Base-by-base conservation (phyloP, 2,113 vertebrate genomes). In the Sterrhoptilus dennistouni region DNA sequence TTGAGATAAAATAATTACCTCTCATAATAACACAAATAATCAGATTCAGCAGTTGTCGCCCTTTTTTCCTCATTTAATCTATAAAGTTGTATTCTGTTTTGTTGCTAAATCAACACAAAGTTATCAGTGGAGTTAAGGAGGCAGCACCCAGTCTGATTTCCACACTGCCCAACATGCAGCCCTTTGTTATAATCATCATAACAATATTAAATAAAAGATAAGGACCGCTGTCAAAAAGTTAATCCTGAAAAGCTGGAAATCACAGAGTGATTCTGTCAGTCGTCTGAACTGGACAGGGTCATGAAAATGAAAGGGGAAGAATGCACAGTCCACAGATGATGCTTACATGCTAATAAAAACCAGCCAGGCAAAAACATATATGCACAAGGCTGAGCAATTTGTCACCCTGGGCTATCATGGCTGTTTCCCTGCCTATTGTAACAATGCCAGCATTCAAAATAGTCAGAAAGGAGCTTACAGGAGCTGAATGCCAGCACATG, bases 391-490 rank as follows among this genome's bases (percentile, higher is more conserved):
- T 87, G 83, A 96, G 89, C 95, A 96, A 96, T 97, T 97, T 96
- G 94, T 97, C 96, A 96, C 95, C 95, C 93, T 94, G 95, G 93
- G 94, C 94, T 97, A 96, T 93, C 96, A 95, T 95, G 94, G 90
- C 95, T 96, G 93, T 90, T 97, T 92, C 93, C 93, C 81, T 97
- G 96, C 95, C 95, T 95, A 90, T 91, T 96, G 93, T 96, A 97
- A 96, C 94, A 97, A 96, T 95, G 97, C 95, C 97, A 96, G 84
- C 83, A 92, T 94, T 97, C 96, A 97, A 96, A 97, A 97, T 96
- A 96, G 95, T 97, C 95, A 95, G 70, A 96, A 96, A 97, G 90
- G 94, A 96, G 95, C 92, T 95, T 96, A 96, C 89, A 89, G 92
- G 90, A 96, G 95, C 94, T 95, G 96, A 96, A 97, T 96, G 97